Evolutionary conservation across 1,140 invertebrate genomes (phyloP).

Genomic region (Drosophila kanapiae): DNA sequence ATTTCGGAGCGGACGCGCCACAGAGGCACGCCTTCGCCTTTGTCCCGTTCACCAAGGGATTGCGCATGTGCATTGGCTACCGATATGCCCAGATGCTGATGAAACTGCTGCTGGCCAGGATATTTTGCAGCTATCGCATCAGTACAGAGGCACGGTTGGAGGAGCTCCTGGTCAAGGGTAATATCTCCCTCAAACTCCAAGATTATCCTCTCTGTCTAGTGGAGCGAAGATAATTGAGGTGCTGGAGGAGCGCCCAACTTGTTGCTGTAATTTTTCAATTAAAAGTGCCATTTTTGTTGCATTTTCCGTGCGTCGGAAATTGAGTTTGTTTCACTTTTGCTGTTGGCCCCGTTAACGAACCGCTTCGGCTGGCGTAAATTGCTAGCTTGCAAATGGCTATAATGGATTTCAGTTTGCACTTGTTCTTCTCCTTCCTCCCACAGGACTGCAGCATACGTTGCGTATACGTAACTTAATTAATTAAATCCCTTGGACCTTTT

Average conservation of each 20-base stretch:
- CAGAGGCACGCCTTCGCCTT: slow-evolving; percentile 73
- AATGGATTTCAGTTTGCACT: slow-evolving; percentile 19
- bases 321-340: slow-evolving; percentile 72
- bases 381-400: slow-evolving; percentile 36
- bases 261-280: slow-evolving; percentile 71
- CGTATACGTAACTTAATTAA: slow-evolving; percentile 66
- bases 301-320: slow-evolving; percentile 58
- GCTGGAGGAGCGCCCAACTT: slow-evolving; percentile 1
- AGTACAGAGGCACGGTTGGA: slow-evolving; percentile 59
- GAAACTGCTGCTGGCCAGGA: slow-evolving; percentile 75
- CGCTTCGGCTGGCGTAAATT: slow-evolving; percentile 46
- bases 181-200: slow-evolving; percentile 73
- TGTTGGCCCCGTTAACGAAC: slow-evolving; percentile 44
- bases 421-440: slow-evolving; percentile 2
- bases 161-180: slow-evolving; percentile 70
- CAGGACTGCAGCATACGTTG: slow-evolving; percentile 33
- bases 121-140: slow-evolving; percentile 75
- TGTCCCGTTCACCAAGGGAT: slow-evolving; percentile 82
- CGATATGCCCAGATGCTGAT: slow-evolving; percentile 77
- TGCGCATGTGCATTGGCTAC: slow-evolving; percentile 84
- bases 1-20: slow-evolving; percentile 55
- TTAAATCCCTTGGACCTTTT: slow-evolving; percentile 53
- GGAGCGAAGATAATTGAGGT: slow-evolving; percentile 46
- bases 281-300: slow-evolving; percentile 69
- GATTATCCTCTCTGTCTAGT: slow-evolving; percentile 75